Percentiles rank a stretch among this genome's conserved stretches.
phyloP scores from a whole-genome alignment of 2,888 invertebrate genomes.

The Oscheius myriophilus region DNA sequence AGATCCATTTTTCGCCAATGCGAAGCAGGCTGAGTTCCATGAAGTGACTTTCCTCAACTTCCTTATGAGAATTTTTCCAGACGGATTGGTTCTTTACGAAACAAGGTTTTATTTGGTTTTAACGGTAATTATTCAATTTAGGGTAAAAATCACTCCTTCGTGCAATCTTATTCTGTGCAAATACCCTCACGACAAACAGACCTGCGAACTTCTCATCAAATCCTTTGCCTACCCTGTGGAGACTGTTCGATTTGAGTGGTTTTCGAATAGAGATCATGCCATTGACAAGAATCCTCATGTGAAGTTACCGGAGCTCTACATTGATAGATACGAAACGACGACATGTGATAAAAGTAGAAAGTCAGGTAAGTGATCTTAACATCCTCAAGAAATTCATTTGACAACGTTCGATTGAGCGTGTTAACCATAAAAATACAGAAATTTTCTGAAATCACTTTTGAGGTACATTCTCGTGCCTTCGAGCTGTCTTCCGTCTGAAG shows the following conservation, averaged over 20 bases:
- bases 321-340: conserved; percentile 62
- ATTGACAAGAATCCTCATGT: conserved; percentile 70
- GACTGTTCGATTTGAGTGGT: conserved; percentile 70
- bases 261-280: conserved; percentile 64
- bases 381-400: conserved; percentile 11
- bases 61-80: conserved; percentile 68
- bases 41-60: conserved; percentile 70
- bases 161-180: conserved; percentile 70
- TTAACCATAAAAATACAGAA: not conserved
- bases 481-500: conserved; percentile 68
- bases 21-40: conserved; percentile 70
- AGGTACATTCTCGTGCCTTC: conserved; percentile 64
- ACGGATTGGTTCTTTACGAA: conserved; percentile 68
- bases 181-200: conserved; percentile 70
- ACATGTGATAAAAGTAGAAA: conserved; percentile 59
- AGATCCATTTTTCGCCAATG: conserved; percentile 69
- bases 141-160: conserved; percentile 68
- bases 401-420: not conserved
- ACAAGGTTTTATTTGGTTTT: conserved; percentile 50
- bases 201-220: conserved; percentile 67
- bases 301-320: conserved; percentile 69
- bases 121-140: conserved; percentile 22
- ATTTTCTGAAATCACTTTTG: not conserved
- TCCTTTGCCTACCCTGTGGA: conserved; percentile 70
- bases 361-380: conserved; percentile 56